Percentiles rank a stretch among this genome's conserved stretches.
These are phyloP conservation scores for Meloe dianella DNA, from an alignment of 2,888 invertebrate species.

Conservation along the genomic window DNA sequence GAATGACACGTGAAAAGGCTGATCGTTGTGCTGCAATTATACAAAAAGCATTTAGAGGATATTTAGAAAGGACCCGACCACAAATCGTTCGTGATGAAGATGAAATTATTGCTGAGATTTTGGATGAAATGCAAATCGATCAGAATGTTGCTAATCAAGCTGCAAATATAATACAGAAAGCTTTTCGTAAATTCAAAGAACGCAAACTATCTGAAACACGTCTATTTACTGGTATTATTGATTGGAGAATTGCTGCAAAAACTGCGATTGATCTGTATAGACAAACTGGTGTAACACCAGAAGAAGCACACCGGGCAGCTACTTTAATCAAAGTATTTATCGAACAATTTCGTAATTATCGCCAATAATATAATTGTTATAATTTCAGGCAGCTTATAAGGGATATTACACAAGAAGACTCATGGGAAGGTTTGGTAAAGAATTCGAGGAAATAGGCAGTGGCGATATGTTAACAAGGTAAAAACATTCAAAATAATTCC, in stretches of 20 bases:
- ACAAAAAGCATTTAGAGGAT: conserved; percentile 47
- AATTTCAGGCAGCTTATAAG: conserved; percentile 50
- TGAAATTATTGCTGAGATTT: conserved; percentile 44
- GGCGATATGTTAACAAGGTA: not conserved
- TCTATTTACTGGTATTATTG: conserved; percentile 53
- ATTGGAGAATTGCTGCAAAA: conserved; percentile 56
- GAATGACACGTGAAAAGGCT: conserved; percentile 51
- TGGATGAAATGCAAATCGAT: conserved; percentile 42
- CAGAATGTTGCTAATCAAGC: conserved; percentile 51
- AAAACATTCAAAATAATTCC: not conserved
- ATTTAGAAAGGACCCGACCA: too few species aligned
- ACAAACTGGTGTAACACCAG: conserved; percentile 53
- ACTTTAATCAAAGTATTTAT: conserved; percentile 53
- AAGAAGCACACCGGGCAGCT: conserved; percentile 56
- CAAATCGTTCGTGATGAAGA: too few species aligned
- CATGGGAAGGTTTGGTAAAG: conserved; percentile 44
- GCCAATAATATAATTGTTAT: not conserved
- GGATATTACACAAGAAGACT: conserved; percentile 56
- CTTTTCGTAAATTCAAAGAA: conserved; percentile 48
- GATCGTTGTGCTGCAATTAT: conserved; percentile 50
- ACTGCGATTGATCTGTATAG: conserved; percentile 54
- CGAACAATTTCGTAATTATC: not conserved
- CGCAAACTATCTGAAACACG: conserved; percentile 45
- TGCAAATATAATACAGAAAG: conserved; percentile 53
- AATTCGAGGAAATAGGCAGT: not conserved